A percentile compares a stretch with the other conserved stretches of the same genome.
phyloP scores from a whole-genome alignment of 2,888 invertebrate species.

The Rutpela maculata region DNA sequence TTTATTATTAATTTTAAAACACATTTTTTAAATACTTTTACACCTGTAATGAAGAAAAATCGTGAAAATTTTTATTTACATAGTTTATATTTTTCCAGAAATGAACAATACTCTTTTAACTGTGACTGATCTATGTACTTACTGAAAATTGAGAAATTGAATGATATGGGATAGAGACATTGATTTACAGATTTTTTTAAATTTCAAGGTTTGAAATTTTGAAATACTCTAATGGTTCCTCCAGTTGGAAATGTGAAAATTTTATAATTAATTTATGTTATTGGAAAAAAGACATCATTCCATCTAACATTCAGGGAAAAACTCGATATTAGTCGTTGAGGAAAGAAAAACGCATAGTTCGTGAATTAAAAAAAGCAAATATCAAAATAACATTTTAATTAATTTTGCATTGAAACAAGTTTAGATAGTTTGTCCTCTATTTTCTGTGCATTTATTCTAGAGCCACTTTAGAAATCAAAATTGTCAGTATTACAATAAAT shows the following conservation, averaged over 20 bases:
- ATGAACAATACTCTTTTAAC: background rate
- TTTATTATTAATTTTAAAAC: too few species aligned
- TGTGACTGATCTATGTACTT: constrained; percentile 1
- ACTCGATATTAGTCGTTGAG: background rate
- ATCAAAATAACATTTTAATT: background rate
- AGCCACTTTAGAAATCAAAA: background rate
- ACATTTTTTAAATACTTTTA: too few species aligned
- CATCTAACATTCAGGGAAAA: background rate
- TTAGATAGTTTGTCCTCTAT: background rate
- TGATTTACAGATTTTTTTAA: background rate
- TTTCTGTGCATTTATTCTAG: background rate
- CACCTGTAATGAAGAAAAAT: too few species aligned
- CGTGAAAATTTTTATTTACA: background rate
- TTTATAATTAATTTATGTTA: background rate
- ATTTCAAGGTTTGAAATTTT: background rate
- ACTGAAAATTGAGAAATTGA: background rate
- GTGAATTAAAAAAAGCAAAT: background rate
- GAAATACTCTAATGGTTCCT: background rate
- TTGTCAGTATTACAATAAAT: background rate
- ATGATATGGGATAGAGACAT: background rate
- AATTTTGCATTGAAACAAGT: too few species aligned
- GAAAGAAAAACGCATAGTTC: background rate
- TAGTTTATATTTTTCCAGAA: background rate
- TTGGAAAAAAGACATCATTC: background rate
- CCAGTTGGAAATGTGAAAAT: background rate